Percentiles rank a stretch among this genome's conserved stretches.
Evolutionary conservation across 2,888 invertebrate genomes (phyloP).

Genomic region (Drosophila helvetica): DNA sequence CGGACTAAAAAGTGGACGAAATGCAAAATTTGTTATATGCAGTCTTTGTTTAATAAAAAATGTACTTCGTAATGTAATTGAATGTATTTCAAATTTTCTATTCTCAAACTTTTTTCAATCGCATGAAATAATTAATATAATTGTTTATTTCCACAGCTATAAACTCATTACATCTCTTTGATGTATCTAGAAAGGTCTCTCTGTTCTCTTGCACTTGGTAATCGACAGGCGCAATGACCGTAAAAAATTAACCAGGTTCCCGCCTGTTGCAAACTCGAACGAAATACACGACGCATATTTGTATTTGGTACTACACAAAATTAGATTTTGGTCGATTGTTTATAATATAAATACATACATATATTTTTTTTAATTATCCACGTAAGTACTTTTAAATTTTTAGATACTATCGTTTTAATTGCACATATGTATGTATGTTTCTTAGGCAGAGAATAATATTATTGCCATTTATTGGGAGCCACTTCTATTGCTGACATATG

Average conservation of each 20-base stretch:
- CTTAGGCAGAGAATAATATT: background rate
- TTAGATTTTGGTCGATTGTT: background rate
- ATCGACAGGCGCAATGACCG: constrained; percentile 45
- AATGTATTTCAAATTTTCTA: background rate
- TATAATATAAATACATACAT: background rate
- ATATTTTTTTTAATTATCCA: background rate
- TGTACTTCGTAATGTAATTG: background rate
- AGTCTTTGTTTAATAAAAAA: background rate
- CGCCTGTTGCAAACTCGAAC: constrained; percentile 57
- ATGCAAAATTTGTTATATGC: background rate
- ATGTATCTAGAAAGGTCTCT: constrained; percentile 18
- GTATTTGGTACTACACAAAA: background rate
- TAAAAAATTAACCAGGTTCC: constrained; percentile 44
- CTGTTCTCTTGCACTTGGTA: background rate
- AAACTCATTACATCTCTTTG: background rate
- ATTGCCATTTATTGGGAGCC: background rate
- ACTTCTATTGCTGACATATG: background rate
- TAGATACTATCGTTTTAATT: background rate
- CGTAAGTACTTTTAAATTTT: background rate
- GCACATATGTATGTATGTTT: background rate
- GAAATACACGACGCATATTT: constrained; percentile 6
- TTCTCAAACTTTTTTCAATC: background rate
- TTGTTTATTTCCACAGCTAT: background rate
- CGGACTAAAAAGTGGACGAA: background rate
- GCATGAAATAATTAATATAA: background rate